Evolutionary conservation across 2,888 invertebrate genomes (phyloP).

Genomic region (Argyresthia albistria): DNA sequence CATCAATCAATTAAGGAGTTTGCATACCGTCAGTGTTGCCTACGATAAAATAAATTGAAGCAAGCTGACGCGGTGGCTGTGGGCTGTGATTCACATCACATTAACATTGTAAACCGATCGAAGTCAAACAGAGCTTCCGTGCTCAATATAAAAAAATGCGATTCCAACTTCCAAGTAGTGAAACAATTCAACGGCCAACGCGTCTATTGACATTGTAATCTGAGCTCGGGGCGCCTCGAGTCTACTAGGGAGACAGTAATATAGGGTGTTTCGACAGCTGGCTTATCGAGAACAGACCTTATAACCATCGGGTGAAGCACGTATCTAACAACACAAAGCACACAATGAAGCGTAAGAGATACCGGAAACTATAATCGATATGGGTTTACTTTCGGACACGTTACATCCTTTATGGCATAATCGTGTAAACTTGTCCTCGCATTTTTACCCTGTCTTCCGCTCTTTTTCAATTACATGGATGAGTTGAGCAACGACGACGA

Average conservation of each 20-base stretch:
- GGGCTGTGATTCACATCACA: not conserved
- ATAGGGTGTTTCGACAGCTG: conserved; percentile 27
- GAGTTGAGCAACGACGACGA: not conserved
- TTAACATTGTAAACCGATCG: not conserved
- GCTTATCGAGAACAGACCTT: conserved; percentile 46
- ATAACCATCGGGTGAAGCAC: conserved; percentile 29
- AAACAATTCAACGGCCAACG: conserved; percentile 33
- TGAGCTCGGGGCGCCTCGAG: conserved; percentile 22
- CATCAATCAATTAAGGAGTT: too few relatives aligned
- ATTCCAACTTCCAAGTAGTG: conserved; percentile 18
- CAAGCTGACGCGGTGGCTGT: not conserved
- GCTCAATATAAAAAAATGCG: conserved; percentile 15
- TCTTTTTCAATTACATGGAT: not conserved
- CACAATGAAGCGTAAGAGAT: conserved; percentile 46
- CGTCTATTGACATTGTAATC: conserved; percentile 54
- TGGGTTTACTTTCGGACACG: conserved; percentile 37
- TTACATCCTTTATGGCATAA: conserved; percentile 26
- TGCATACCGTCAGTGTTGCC: too few relatives aligned
- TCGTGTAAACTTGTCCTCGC: conserved; percentile 1
- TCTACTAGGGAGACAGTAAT: conserved; percentile 23
- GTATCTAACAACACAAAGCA: conserved; percentile 29
- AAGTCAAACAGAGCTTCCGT: not conserved
- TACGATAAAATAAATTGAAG: too few relatives aligned
- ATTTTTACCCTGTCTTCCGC: not conserved
- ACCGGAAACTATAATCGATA: conserved; percentile 59